phyloP scores from a whole-genome alignment of 1,140 invertebrate species.

The Caenorhabditis elegans region WBcel235 BX284603.4:5591001-5591500 shows the following conservation, averaged over 20 bases:
- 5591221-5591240: slow-evolving; percentile 54
- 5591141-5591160: slow-evolving; percentile 99
- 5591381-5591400: slow-evolving; percentile 80
- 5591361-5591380: slow-evolving; percentile 96
- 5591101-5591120: slow-evolving; percentile 98
- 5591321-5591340: slow-evolving; percentile 84
- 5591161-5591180: slow-evolving; percentile 96
- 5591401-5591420: slow-evolving; percentile 68
- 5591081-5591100: slow-evolving; percentile 95
- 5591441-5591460: slow-evolving; percentile 47
- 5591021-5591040: slow-evolving; percentile 98
- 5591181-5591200: slow-evolving; percentile 92
- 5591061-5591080: slow-evolving; percentile 74
- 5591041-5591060: slow-evolving; percentile 90
- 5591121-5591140: slow-evolving; percentile 77
- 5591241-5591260: slow-evolving; percentile 72
- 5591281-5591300: slow-evolving; percentile 94
- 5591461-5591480: no score
- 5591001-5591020: slow-evolving; percentile 87
- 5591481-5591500: no score
- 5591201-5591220: slow-evolving; percentile 84
- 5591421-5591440: slow-evolving; percentile 51
- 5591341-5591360: slow-evolving; percentile 89
- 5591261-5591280: slow-evolving; percentile 85
- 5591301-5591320: slow-evolving; percentile 91